Conservation (phyloP, 2,113 vertebrate genomes). For the Ia io region DNA sequence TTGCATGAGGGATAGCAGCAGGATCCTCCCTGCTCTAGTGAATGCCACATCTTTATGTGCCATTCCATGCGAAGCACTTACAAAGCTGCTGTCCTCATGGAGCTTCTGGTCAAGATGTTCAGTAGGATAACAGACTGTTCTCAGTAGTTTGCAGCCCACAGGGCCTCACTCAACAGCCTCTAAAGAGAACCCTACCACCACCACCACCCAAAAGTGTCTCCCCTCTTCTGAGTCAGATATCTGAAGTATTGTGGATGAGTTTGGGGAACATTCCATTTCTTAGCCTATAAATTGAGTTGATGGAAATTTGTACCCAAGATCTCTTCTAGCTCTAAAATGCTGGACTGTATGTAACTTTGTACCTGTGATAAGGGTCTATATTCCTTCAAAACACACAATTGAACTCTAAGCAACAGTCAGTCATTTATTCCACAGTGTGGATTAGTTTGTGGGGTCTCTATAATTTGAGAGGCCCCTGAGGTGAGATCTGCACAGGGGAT, state of each 20-base stretch:
- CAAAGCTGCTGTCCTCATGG: fast-evolving
- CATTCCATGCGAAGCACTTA: background rate
- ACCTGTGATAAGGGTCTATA: background rate
- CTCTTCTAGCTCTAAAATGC: background rate
- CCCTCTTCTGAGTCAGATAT: background rate
- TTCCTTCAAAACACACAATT: background rate
- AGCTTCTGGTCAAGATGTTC: background rate
- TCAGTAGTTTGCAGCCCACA: background rate
- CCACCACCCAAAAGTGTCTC: too few relatives aligned
- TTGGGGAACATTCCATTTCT: background rate
- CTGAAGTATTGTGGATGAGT: background rate
- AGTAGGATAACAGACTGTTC: background rate
- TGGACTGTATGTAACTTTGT: background rate
- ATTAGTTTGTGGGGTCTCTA: background rate
- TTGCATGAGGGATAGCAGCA: background rate
- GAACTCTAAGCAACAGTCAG: background rate
- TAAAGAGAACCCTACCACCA: background rate
- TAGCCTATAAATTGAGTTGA: background rate
- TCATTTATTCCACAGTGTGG: background rate
- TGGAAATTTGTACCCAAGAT: background rate
- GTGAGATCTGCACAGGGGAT: background rate
- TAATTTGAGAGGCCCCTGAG: background rate
- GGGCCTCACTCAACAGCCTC: background rate
- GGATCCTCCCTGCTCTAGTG: background rate
- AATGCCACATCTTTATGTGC: background rate